These are phyloP conservation scores for Rostratula benghalensis DNA, from an alignment of 2,113 vertebrate genomes.

Conservation along the genomic window DNA sequence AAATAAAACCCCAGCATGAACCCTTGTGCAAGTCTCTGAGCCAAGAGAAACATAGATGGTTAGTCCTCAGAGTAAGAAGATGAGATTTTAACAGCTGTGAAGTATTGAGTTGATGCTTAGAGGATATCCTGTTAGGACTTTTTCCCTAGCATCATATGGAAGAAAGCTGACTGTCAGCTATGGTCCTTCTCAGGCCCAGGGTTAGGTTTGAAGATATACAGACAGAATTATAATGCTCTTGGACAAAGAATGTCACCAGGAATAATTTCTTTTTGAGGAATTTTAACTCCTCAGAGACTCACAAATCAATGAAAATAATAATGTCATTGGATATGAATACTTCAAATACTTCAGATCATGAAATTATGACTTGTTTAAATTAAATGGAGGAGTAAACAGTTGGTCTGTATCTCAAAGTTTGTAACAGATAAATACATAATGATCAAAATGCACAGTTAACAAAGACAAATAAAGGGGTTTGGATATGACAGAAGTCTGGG, in stretches of 20 bases:
- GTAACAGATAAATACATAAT: neutral
- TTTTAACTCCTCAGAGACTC: neutral
- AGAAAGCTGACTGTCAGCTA: neutral
- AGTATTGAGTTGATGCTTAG: constrained; percentile 1
- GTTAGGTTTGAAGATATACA: neutral
- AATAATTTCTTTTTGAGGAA: neutral
- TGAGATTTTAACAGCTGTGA: constrained; percentile 18
- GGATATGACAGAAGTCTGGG: neutral
- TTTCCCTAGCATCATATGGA: neutral
- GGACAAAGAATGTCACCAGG: neutral
- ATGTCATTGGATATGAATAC: neutral
- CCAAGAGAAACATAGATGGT: constrained; percentile 2
- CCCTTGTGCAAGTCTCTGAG: neutral
- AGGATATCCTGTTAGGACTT: neutral
- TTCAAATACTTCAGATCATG: neutral
- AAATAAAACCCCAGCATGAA: neutral
- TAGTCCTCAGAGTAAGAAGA: neutral
- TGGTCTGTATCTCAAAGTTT: neutral
- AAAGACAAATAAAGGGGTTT: neutral
- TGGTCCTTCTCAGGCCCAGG: neutral
- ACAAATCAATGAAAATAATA: neutral
- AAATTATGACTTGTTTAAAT: neutral
- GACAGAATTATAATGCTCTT: neutral
- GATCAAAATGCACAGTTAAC: neutral
- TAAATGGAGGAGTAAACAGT: neutral